phyloP scores from a whole-genome alignment of 2,888 invertebrate species.

The Atethmia centrago region DNA sequence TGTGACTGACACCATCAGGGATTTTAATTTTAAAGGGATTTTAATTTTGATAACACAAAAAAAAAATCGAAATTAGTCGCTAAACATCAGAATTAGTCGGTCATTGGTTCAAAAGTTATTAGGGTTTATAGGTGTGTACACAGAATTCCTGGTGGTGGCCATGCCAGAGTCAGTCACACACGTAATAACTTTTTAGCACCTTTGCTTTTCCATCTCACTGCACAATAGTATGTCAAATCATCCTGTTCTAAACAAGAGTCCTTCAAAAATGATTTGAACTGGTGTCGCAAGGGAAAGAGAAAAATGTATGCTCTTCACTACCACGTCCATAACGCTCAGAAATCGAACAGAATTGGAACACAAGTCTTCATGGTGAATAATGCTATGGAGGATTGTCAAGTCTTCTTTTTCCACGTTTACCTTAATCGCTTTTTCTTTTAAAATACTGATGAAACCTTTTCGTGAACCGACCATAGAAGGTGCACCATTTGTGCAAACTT shows the following conservation, averaged over 20 bases:
- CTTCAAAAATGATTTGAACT: background rate
- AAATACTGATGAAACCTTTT: constrained; percentile 3
- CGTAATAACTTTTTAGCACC: background rate
- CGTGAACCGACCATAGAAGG: background rate
- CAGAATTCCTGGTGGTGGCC: too few species aligned
- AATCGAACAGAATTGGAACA: constrained; percentile 1
- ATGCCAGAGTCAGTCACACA: too few species aligned
- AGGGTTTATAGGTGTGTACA: too few species aligned
- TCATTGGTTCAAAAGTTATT: too few species aligned
- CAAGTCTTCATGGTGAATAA: constrained; percentile 2
- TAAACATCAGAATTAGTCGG: too few species aligned
- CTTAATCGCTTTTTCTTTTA: background rate
- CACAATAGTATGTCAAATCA: background rate
- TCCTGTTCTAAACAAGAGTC: background rate
- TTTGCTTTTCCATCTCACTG: constrained; percentile 1
- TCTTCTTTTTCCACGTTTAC: background rate
- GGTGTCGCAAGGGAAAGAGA: background rate
- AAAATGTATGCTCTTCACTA: background rate
- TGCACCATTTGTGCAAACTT: constrained; percentile 2
- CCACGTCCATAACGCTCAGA: background rate
- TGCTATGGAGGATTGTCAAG: constrained; percentile 7
- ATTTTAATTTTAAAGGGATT: too few species aligned
- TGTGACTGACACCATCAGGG: too few species aligned
- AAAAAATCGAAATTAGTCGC: too few species aligned
- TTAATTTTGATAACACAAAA: too few species aligned